Evolutionary conservation across 2,888 invertebrate species (phyloP).

Genomic region (Drosophila neotestacea): DNA sequence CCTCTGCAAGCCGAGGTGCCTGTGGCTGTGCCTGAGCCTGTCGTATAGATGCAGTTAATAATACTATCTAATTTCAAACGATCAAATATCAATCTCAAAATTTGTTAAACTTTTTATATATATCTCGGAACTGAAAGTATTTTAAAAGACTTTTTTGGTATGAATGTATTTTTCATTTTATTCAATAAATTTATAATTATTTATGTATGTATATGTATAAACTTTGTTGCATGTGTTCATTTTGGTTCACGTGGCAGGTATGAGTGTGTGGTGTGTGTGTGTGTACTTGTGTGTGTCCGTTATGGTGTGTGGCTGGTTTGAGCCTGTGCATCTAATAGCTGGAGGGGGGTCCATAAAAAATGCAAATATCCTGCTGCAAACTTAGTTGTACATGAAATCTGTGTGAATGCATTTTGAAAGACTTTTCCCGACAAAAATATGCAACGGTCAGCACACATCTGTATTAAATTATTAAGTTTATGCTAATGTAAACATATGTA

Average conservation of each 20-base stretch:
- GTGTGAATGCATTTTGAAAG: conserved; percentile 38
- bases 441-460: conserved; percentile 35
- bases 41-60: background rate
- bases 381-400: conserved; percentile 26
- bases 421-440: conserved; percentile 37
- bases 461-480: conserved; percentile 47
- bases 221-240: conserved; percentile 34
- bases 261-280: conserved; percentile 15
- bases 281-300: conserved; percentile 27
- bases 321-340: conserved; percentile 44
- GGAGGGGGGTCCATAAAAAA: conserved; percentile 25
- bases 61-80: background rate
- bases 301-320: background rate
- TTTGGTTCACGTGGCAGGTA: conserved; percentile 11
- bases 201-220: conserved; percentile 49
- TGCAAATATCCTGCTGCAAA: conserved; percentile 38
- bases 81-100: conserved; percentile 16
- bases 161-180: conserved; percentile 73
- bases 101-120: background rate
- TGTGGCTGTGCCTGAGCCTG: conserved; percentile 1
- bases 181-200: conserved; percentile 72
- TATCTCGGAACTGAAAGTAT: background rate
- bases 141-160: conserved; percentile 17
- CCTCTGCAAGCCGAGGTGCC: conserved; percentile 29
- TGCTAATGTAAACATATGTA: conserved; percentile 57